phyloP scores from a whole-genome alignment of 2,888 invertebrate species.

The Exocentrus adspersus region DNA sequence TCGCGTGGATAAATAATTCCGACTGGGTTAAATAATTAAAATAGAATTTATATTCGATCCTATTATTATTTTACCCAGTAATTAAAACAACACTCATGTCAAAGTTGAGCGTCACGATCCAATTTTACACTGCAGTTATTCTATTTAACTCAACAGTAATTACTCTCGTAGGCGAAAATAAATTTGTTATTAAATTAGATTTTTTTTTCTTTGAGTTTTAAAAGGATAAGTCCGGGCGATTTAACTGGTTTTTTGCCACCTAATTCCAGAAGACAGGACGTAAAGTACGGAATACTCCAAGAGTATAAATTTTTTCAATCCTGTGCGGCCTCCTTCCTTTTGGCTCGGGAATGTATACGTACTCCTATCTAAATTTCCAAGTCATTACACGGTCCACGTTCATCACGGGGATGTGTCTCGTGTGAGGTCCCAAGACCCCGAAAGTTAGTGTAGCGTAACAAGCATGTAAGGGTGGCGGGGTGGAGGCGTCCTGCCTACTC shows the following conservation, averaged over 20 bases:
- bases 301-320: too few relatives aligned
- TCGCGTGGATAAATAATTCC: background rate
- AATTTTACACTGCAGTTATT: constrained; percentile 14
- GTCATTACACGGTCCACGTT: background rate
- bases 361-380: background rate
- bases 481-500: background rate
- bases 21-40: constrained; percentile 9
- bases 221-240: too few relatives aligned
- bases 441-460: background rate
- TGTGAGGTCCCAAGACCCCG: background rate
- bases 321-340: too few relatives aligned
- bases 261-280: too few relatives aligned
- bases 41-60: constrained; percentile 1
- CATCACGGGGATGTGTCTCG: background rate
- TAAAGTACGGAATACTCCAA: too few relatives aligned
- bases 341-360: background rate
- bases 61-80: constrained; percentile 1
- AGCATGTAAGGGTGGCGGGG: background rate
- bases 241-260: too few relatives aligned
- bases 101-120: constrained; percentile 4
- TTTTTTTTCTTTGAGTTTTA: too few relatives aligned
- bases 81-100: constrained; percentile 3
- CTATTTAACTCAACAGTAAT: background rate
- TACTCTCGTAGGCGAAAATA: background rate
- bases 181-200: background rate